Percentiles rank a stretch among this genome's conserved stretches.
Evolutionary conservation across 2,113 vertebrate genomes (phyloP).

Genomic region (Narcine bancroftii): DNA sequence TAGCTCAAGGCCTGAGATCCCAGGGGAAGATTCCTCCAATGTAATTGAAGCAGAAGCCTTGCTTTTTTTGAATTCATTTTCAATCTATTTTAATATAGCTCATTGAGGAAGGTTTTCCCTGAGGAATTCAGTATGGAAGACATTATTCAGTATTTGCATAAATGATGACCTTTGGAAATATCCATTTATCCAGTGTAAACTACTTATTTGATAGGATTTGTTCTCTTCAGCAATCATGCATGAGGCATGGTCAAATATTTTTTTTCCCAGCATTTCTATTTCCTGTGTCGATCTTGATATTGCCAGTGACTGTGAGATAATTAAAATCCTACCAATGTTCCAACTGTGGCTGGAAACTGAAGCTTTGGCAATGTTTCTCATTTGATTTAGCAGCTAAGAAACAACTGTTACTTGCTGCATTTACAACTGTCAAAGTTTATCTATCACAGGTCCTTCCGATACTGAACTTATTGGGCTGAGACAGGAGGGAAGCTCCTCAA

Average conservation of each 20-base stretch:
- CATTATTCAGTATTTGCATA: neutral
- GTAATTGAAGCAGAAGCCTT: conserved; percentile 16
- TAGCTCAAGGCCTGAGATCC: neutral
- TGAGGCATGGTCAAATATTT: conserved; percentile 1
- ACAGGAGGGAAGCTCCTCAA: too few species aligned
- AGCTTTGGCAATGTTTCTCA: neutral
- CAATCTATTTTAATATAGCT: neutral
- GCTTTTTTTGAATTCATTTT: neutral
- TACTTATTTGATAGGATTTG: neutral
- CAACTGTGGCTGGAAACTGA: neutral
- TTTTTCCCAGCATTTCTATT: neutral
- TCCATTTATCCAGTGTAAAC: neutral
- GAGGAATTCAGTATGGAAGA: neutral
- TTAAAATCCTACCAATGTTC: neutral
- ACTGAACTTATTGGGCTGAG: too few species aligned
- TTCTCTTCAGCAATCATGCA: neutral
- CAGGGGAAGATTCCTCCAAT: neutral
- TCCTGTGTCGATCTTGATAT: neutral
- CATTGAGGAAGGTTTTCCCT: neutral
- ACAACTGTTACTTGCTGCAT: neutral
- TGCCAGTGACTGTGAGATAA: neutral
- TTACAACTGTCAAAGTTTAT: neutral
- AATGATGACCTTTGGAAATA: neutral
- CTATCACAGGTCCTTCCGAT: too few species aligned
- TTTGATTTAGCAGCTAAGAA: neutral